Percentiles rank a stretch among this genome's conserved stretches.
These are phyloP conservation scores for Heloderma charlesbogerti DNA, from an alignment of 2,113 vertebrate genomes.

Conservation along the genomic window DNA sequence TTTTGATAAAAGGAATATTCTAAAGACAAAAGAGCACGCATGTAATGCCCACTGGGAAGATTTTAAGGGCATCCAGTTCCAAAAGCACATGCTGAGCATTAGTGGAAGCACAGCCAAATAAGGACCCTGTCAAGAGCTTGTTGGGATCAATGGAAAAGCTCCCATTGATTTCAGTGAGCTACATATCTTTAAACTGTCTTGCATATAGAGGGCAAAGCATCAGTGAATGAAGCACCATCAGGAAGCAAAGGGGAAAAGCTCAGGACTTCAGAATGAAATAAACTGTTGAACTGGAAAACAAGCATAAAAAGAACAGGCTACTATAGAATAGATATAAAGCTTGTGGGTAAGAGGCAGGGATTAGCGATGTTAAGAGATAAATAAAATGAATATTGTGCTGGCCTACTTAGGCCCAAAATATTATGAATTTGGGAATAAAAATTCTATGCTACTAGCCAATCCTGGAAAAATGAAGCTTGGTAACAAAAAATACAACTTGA, in stretches of 20 bases:
- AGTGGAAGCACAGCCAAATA: not conserved
- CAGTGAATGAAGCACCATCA: not conserved
- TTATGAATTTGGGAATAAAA: not conserved
- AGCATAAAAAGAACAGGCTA: not conserved
- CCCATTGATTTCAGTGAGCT: not conserved
- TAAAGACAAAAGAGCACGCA: not conserved
- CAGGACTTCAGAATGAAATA: not conserved
- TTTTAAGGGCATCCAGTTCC: not conserved
- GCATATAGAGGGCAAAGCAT: not conserved
- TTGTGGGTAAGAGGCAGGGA: not conserved
- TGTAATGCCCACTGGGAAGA: not conserved
- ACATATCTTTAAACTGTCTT: not conserved
- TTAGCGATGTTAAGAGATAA: not conserved
- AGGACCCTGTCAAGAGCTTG: not conserved
- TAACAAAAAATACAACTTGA: not conserved
- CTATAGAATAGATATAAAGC: not conserved
- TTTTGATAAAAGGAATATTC: not conserved
- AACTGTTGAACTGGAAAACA: not conserved
- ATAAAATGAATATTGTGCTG: not conserved
- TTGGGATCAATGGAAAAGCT: slow-evolving; percentile 1
- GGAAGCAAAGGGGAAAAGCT: not conserved
- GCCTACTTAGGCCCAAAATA: not conserved
- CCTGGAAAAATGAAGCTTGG: not conserved
- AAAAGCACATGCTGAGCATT: not conserved
- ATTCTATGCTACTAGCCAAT: not conserved